These are phyloP conservation scores for Carabus problematicus DNA, from an alignment of 2,888 invertebrate species.

Conservation along the genomic window DNA sequence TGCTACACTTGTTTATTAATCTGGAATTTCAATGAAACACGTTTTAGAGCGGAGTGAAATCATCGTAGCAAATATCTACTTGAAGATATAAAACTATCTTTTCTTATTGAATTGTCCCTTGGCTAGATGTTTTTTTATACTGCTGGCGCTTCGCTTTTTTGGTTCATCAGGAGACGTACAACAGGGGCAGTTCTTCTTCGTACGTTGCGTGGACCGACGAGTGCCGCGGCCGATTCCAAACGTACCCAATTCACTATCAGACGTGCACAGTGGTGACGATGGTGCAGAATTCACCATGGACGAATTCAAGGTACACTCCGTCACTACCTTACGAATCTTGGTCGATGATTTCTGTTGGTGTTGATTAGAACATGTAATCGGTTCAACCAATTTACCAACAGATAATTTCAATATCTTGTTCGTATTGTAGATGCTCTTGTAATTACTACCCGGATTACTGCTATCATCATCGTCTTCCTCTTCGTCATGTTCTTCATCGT, in stretches of 20 bases:
- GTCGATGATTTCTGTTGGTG: conserved; percentile 27
- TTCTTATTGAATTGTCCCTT: conserved; percentile 38
- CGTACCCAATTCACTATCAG: conserved; percentile 30
- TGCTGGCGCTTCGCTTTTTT: conserved; percentile 16
- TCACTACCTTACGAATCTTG: conserved; percentile 24
- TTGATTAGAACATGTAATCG: conserved; percentile 37
- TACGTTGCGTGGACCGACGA: conserved; percentile 26
- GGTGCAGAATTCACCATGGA: conserved; percentile 27
- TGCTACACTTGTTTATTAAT: conserved; percentile 25
- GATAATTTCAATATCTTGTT: conserved; percentile 35
- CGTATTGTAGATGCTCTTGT: conserved; percentile 33
- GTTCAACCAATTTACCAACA: conserved; percentile 22
- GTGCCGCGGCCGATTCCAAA: conserved; percentile 31
- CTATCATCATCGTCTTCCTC: conserved; percentile 29
- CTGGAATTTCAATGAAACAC: conserved; percentile 23
- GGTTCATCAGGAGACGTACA: conserved; percentile 36
- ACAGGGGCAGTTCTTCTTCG: conserved; percentile 38
- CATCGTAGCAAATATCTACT: conserved; percentile 19
- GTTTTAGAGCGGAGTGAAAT: conserved; percentile 18
- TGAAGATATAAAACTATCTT: conserved; percentile 39
- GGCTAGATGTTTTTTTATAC: conserved; percentile 20
- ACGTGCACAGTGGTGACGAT: conserved; percentile 27
- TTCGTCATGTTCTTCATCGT: conserved; percentile 20
- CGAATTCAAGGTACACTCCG: conserved; percentile 30
- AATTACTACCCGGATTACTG: conserved; percentile 18